These are phyloP conservation scores for Parochlus steinenii DNA, from an alignment of 2,888 invertebrate species.

Conservation along the genomic window DNA sequence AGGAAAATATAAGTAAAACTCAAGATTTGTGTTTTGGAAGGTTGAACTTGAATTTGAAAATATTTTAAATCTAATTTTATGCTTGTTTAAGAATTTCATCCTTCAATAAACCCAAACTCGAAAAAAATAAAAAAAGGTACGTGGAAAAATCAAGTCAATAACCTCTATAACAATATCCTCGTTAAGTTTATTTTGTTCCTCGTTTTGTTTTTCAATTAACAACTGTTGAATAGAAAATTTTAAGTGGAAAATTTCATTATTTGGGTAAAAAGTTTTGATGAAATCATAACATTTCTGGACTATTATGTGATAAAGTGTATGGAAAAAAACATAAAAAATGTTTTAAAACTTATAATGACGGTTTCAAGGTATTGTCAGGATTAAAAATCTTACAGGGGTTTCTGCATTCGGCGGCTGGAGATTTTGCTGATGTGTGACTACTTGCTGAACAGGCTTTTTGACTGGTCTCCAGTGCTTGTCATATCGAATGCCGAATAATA, in stretches of 20 bases:
- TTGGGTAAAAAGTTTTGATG: neutral
- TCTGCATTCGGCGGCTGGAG: slow-evolving; percentile 15
- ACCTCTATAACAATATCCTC: slow-evolving; percentile 12
- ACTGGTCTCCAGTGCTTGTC: slow-evolving; percentile 42
- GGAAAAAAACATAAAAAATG: neutral
- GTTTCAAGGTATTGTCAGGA: neutral
- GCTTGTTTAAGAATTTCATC: no score
- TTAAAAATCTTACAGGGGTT: slow-evolving; percentile 16
- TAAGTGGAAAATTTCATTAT: no score
- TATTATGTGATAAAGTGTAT: neutral
- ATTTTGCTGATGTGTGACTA: slow-evolving; percentile 25
- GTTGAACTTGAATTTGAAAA: no score
- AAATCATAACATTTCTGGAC: slow-evolving; percentile 1
- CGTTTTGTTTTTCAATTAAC: slow-evolving; percentile 10
- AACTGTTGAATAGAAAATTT: slow-evolving; percentile 12
- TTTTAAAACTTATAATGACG: neutral
- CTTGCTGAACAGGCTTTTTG: slow-evolving; percentile 24
- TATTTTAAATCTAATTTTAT: no score
- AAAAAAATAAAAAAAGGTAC: no score
- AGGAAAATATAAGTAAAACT: no score
- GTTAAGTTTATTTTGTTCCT: no score
- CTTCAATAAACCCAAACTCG: no score
- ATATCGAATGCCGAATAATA: slow-evolving; percentile 45
- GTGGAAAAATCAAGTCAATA: no score
- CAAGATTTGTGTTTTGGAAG: no score